phyloP scores from a whole-genome alignment of 2,888 invertebrate species.

The Meloe dianella region DNA sequence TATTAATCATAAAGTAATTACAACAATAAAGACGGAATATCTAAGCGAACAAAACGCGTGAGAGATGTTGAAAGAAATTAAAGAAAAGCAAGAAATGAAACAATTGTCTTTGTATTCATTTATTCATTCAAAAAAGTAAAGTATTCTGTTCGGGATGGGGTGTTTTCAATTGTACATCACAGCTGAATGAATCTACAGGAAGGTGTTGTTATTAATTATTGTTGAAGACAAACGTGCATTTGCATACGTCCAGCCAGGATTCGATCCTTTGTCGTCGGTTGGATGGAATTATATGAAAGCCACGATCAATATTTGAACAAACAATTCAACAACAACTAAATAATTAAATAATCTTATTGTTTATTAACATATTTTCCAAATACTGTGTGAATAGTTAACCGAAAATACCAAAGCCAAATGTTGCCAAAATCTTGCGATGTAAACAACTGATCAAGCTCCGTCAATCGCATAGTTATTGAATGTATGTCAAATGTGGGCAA shows the following conservation, averaged over 20 bases:
- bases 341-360: not conserved
- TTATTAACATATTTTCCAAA: no score
- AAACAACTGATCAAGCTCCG: no score
- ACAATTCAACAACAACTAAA: not conserved
- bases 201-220: constrained; percentile 16
- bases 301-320: constrained; percentile 13
- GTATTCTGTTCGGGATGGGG: no score
- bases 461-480: no score
- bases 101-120: no score
- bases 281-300: constrained; percentile 11
- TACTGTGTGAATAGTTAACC: no score
- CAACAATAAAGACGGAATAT: not conserved
- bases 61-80: no score
- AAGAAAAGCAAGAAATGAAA: no score
- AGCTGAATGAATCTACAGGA: not conserved
- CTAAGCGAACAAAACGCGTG: not conserved
- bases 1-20: not conserved
- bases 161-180: not conserved
- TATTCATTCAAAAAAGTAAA: no score
- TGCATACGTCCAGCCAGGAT: constrained; percentile 18
- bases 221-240: constrained; percentile 17
- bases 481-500: no score
- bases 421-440: no score
- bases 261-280: constrained; percentile 14
- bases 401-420: no score